Percentiles rank a stretch among this genome's conserved stretches.
Conservation (phyloP, 2,113 vertebrate species). For the Vidua chalybeata region DNA sequence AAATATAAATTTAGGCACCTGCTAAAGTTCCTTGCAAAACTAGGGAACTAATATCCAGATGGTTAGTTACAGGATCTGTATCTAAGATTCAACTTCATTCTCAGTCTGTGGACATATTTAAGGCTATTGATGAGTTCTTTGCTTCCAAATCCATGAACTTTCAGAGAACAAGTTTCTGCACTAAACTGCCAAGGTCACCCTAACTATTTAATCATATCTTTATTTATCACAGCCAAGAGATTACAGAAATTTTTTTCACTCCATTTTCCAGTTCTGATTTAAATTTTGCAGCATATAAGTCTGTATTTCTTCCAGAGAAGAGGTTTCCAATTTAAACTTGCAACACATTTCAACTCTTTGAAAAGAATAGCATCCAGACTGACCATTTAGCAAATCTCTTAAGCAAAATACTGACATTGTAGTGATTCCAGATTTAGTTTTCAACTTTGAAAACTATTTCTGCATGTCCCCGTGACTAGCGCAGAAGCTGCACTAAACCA, state of each 20-base stretch:
- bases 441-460: neutral
- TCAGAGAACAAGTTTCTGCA: conserved; percentile 2
- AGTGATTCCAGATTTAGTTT: neutral
- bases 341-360: neutral
- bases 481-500: neutral
- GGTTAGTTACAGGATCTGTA: conserved; percentile 11
- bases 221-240: conserved; percentile 7
- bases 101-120: conserved; percentile 35
- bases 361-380: neutral
- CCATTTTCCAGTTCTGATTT: neutral
- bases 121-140: conserved; percentile 23
- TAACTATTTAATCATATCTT: conserved; percentile 20
- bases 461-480: neutral
- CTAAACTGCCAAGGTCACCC: neutral
- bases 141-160: neutral
- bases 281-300: neutral
- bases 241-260: neutral
- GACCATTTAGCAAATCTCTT: neutral
- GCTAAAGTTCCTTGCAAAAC: neutral
- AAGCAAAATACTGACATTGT: neutral
- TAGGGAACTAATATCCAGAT: conserved; percentile 22
- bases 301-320: neutral
- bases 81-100: conserved; percentile 9
- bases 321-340: neutral
- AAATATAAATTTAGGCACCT: conserved; percentile 18